These are phyloP conservation scores for Lithodes maja DNA, from an alignment of 2,888 invertebrate species.

Conservation along the genomic window DNA sequence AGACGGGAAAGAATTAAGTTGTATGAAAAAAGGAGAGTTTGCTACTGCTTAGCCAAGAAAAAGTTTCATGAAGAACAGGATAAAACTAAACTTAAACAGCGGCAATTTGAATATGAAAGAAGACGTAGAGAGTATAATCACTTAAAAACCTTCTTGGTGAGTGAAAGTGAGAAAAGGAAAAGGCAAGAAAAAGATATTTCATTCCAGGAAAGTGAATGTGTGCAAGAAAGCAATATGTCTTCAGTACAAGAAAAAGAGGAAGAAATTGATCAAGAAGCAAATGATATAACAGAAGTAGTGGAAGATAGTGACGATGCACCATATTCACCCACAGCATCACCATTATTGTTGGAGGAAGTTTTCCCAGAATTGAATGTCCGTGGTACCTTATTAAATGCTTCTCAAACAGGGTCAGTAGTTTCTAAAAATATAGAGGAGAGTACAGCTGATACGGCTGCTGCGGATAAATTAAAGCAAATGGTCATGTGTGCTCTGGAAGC, in stretches of 20 bases:
- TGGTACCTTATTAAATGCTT: slow-evolving; percentile 7
- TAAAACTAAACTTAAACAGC: slow-evolving; percentile 26
- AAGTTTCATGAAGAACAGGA: slow-evolving; percentile 36
- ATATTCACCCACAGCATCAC: slow-evolving; percentile 51
- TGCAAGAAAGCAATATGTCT: not conserved
- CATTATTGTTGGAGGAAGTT: slow-evolving; percentile 29
- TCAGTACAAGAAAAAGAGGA: not conserved
- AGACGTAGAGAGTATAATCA: slow-evolving; percentile 62
- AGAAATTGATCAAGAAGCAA: not conserved
- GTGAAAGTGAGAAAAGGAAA: slow-evolving; percentile 52
- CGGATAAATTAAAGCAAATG: not conserved
- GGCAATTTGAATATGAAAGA: slow-evolving; percentile 51
- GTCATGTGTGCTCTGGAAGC: not conserved
- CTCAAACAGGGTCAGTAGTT: not conserved
- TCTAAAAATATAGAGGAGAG: not conserved
- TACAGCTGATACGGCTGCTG: not conserved
- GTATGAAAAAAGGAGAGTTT: slow-evolving; percentile 51
- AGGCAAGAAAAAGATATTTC: not conserved
- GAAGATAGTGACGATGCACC: slow-evolving; percentile 31
- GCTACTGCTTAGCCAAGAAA: slow-evolving; percentile 42
- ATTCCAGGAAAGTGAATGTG: not conserved
- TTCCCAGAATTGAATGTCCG: slow-evolving; percentile 21
- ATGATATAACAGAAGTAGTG: not conserved
- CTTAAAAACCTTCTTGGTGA: slow-evolving; percentile 60
- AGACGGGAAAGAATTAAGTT: slow-evolving; percentile 46